phyloP scores from a whole-genome alignment of 2,888 invertebrate genomes.

The Parnassius glacialis region DNA sequence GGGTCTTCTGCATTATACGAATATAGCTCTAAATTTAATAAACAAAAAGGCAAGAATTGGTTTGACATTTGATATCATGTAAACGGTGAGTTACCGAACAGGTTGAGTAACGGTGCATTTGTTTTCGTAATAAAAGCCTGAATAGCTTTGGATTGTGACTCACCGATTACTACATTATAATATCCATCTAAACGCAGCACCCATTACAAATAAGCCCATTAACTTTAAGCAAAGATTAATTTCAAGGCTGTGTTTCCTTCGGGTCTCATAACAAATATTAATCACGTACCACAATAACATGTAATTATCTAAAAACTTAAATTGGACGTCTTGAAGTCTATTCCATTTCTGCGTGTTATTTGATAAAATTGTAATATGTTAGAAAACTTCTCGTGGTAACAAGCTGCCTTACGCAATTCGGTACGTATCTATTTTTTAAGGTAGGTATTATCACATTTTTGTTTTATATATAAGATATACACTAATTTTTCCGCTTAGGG shows the following conservation, averaged over 20 bases:
- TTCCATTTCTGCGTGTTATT: too few relatives aligned
- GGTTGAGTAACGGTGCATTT: conserved; percentile 66
- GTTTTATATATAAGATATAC: too few relatives aligned
- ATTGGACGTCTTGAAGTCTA: neutral
- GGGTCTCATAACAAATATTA: conserved; percentile 41
- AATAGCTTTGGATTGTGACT: conserved; percentile 58
- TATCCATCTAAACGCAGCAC: conserved; percentile 70
- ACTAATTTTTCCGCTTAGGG: too few relatives aligned
- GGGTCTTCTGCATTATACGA: conserved; percentile 21
- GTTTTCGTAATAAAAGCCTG: conserved; percentile 66
- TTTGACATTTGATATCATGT: conserved; percentile 33
- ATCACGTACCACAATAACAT: conserved; percentile 39
- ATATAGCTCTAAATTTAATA: conserved; percentile 34
- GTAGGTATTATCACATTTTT: too few relatives aligned
- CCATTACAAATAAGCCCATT: conserved; percentile 73
- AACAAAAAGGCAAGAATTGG: conserved; percentile 38
- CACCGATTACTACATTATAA: conserved; percentile 71
- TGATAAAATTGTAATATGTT: too few relatives aligned
- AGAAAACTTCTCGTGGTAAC: too few relatives aligned
- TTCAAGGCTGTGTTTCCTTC: conserved; percentile 40
- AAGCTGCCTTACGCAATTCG: too few relatives aligned
- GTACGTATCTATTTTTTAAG: too few relatives aligned
- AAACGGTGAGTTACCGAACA: conserved; percentile 42
- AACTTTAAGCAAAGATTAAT: conserved; percentile 77
- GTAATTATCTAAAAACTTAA: conserved; percentile 13